These are phyloP conservation scores for Lasioglossum calceatum DNA, from an alignment of 2,888 invertebrate genomes.

Conservation along the genomic window DNA sequence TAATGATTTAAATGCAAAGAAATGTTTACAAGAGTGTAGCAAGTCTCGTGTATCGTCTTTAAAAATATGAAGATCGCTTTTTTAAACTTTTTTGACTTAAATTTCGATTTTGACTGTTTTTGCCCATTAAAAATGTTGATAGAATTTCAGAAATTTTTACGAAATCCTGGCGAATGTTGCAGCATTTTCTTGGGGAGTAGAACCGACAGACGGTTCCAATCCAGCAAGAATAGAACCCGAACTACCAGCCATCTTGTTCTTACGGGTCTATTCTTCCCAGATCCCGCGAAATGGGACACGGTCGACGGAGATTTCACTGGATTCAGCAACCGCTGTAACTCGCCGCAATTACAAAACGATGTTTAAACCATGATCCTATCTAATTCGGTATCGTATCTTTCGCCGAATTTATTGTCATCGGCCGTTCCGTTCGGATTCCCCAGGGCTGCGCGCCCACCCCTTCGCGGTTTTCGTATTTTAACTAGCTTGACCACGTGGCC, in stretches of 20 bases:
- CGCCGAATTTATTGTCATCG: slow-evolving; percentile 50
- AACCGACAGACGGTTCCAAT: neutral
- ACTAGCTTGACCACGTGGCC: slow-evolving; percentile 16
- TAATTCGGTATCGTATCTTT: slow-evolving; percentile 33
- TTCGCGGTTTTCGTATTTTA: slow-evolving; percentile 39
- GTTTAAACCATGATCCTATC: slow-evolving; percentile 43
- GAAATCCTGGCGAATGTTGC: neutral
- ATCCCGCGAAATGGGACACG: slow-evolving; percentile 14
- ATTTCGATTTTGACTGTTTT: neutral
- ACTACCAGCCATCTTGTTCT: neutral
- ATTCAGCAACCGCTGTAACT: slow-evolving; percentile 29
- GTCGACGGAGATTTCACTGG: slow-evolving; percentile 25
- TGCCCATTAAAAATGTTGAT: neutral
- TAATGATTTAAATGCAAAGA: neutral
- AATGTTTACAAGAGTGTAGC: neutral
- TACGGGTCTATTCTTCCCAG: neutral
- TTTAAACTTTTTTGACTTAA: neutral
- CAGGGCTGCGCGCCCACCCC: neutral
- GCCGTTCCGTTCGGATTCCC: neutral
- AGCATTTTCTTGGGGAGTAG: neutral
- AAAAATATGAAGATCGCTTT: neutral
- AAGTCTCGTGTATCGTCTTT: neutral
- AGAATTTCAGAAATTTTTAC: neutral
- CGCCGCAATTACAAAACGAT: slow-evolving; percentile 51
- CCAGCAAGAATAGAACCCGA: neutral